Percentiles rank a stretch among this genome's conserved stretches.
phyloP scores from a whole-genome alignment of 2,888 invertebrate species.

The Eristalinus sepulchralis region DNA sequence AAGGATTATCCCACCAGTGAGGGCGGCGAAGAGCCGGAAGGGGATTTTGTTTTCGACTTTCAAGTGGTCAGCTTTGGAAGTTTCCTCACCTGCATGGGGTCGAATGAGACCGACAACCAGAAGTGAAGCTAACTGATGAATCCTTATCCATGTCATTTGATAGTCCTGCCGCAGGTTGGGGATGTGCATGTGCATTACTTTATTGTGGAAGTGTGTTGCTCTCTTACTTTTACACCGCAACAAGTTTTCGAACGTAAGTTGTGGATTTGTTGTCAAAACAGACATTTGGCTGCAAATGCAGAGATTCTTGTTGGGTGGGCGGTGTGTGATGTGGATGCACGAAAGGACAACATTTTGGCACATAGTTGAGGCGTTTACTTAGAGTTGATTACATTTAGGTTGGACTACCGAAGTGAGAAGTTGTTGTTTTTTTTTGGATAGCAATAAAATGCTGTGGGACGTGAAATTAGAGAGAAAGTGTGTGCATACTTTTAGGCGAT shows the following conservation, averaged over 20 bases:
- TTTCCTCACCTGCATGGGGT: background rate
- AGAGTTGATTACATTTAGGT: background rate
- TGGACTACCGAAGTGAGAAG: background rate
- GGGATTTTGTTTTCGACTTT: background rate
- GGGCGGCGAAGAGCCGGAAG: background rate
- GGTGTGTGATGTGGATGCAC: background rate
- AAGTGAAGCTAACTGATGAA: background rate
- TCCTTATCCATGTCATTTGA: background rate
- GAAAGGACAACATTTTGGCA: background rate
- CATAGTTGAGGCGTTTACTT: background rate
- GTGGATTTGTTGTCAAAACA: background rate
- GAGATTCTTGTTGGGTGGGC: background rate
- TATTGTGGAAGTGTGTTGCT: background rate
- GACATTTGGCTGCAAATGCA: background rate
- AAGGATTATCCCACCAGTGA: background rate
- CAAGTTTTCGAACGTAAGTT: background rate
- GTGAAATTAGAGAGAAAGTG: no score
- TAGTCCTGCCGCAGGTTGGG: background rate
- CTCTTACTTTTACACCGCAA: background rate
- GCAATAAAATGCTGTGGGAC: no score
- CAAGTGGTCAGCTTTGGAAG: background rate
- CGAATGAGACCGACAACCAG: background rate
- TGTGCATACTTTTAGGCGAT: no score
- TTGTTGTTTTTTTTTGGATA: no score
- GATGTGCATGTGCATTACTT: background rate